Evolutionary conservation across 2,888 invertebrate species (phyloP).

Genomic region (Noctua fimbriata): DNA sequence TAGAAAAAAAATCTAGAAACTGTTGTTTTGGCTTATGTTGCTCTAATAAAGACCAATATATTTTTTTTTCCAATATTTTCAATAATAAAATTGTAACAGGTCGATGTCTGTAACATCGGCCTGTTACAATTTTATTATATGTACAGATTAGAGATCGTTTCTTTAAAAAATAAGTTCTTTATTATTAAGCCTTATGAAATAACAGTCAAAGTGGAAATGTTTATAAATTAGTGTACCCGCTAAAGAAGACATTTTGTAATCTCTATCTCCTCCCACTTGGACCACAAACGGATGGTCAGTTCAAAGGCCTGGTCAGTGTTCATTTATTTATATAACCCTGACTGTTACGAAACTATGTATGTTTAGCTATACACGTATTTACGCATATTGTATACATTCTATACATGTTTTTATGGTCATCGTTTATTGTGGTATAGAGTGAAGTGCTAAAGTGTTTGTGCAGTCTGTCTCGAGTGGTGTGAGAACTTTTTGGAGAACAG

Average conservation of each 20-base stretch:
- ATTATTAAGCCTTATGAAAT: neutral
- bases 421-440: neutral
- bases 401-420: neutral
- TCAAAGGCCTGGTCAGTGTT: slow-evolving; percentile 80
- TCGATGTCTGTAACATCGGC: too few species aligned
- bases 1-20: too few species aligned
- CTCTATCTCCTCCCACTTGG: slow-evolving; percentile 56
- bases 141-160: too few species aligned
- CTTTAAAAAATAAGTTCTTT: too few species aligned
- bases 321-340: slow-evolving; percentile 72
- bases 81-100: too few species aligned
- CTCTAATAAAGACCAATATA: too few species aligned
- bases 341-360: slow-evolving; percentile 62
- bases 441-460: slow-evolving; percentile 26
- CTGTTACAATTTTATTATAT: too few species aligned
- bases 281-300: slow-evolving; percentile 66
- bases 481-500: slow-evolving; percentile 28
- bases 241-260: neutral
- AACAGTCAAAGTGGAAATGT: neutral
- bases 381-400: slow-evolving; percentile 17
- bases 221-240: neutral
- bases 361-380: slow-evolving; percentile 44
- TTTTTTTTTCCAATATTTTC: too few species aligned
- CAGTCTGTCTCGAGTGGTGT: slow-evolving; percentile 32
- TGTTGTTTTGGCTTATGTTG: too few species aligned